Percentiles rank a stretch among this genome's conserved stretches.
Evolutionary conservation across 2,888 invertebrate genomes (phyloP).

Genomic region (Xylophagus ater): DNA sequence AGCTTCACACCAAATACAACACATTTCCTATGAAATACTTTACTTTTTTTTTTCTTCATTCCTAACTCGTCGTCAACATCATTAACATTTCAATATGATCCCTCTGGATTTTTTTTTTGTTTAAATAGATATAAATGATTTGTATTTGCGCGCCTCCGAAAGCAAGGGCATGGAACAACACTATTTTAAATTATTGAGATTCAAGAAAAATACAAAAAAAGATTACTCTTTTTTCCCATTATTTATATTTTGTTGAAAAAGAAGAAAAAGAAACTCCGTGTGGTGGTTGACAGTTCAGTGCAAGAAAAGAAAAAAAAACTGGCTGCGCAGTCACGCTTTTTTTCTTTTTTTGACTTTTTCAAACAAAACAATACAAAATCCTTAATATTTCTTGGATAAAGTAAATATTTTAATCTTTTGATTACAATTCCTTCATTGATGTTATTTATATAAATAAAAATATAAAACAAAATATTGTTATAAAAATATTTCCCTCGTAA

Average conservation of each 20-base stretch:
- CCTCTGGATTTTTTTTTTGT: too few relatives aligned
- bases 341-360: background rate
- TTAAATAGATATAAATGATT: conserved; percentile 2
- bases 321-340: background rate
- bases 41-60: conserved; percentile 1
- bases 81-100: too few relatives aligned
- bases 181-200: conserved; percentile 1
- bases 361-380: background rate
- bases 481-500: too few relatives aligned
- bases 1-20: too few relatives aligned
- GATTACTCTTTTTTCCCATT: conserved; percentile 4
- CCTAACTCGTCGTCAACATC: background rate
- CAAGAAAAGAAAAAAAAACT: background rate
- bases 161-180: background rate
- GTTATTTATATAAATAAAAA: too few relatives aligned
- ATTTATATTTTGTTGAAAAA: too few relatives aligned
- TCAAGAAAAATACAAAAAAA: conserved; percentile 1
- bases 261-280: too few relatives aligned
- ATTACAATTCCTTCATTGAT: too few relatives aligned
- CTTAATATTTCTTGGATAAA: too few relatives aligned
- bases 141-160: conserved; percentile 1
- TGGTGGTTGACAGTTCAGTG: conserved; percentile 7
- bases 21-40: background rate
- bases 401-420: too few relatives aligned
- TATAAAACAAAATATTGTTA: too few relatives aligned